Conservation (phyloP, 2,113 vertebrate species). For the Semnornis frantzii region DNA sequence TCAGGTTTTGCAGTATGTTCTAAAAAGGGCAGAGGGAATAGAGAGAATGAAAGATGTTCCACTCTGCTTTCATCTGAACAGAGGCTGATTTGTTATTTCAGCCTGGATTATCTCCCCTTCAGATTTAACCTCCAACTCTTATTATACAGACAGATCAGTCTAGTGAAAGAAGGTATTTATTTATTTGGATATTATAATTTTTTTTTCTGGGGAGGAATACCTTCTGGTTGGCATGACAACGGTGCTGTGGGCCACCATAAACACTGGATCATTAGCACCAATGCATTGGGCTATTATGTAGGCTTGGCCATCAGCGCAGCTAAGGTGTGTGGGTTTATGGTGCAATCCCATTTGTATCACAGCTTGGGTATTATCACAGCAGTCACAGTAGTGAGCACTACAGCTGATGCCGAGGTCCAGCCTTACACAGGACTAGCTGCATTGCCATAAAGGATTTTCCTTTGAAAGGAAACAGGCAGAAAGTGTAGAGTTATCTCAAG, state of each 20-base stretch:
- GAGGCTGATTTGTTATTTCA: not conserved
- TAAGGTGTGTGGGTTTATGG: slow-evolving; percentile 60
- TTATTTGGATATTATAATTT: slow-evolving; percentile 39
- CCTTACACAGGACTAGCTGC: not conserved
- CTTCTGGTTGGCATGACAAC: slow-evolving; percentile 54
- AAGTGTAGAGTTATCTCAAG: not conserved
- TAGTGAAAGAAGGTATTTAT: slow-evolving; percentile 39
- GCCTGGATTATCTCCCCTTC: not conserved
- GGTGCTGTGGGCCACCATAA: slow-evolving; percentile 42
- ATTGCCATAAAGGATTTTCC: not conserved
- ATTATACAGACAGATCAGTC: slow-evolving; percentile 7
- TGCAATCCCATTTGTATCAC: slow-evolving; percentile 2
- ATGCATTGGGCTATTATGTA: slow-evolving; percentile 1
- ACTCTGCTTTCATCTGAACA: not conserved
- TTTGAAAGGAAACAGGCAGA: not conserved
- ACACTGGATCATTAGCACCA: slow-evolving; percentile 60
- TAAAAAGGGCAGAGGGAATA: not conserved
- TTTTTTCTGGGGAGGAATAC: slow-evolving; percentile 40
- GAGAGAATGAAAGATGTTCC: not conserved
- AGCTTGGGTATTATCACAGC: slow-evolving; percentile 37
- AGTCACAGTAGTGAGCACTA: slow-evolving; percentile 29
- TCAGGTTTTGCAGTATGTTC: not conserved
- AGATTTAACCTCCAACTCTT: slow-evolving; percentile 18
- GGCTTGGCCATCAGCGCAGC: slow-evolving; percentile 24
- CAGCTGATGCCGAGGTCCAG: slow-evolving; percentile 3